Percentiles rank a stretch among this genome's conserved stretches.
Conservation (phyloP, 2,888 invertebrate species). For the Himalopsyche japonica region DNA sequence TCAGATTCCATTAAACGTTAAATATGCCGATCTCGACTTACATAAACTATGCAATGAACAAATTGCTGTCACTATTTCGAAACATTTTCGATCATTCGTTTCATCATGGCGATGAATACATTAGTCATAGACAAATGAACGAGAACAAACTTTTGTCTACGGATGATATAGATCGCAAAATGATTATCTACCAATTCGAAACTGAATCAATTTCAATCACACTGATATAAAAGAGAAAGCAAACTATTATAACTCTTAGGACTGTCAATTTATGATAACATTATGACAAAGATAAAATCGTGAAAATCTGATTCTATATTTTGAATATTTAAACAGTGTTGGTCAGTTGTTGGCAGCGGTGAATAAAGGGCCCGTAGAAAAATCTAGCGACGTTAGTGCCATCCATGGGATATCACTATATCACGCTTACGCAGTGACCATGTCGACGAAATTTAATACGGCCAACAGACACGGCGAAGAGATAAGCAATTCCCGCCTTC, state of each 20-base stretch:
- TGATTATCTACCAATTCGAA: background rate
- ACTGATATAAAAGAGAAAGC: background rate
- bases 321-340: too few relatives aligned
- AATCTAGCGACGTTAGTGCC: background rate
- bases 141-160: background rate
- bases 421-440: background rate
- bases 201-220: background rate
- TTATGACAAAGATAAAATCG: too few relatives aligned
- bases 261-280: too few relatives aligned
- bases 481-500: constrained; percentile 17
- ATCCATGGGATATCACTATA: background rate
- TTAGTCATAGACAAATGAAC: background rate
- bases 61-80: background rate
- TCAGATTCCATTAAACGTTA: background rate
- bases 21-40: background rate
- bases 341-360: too few relatives aligned
- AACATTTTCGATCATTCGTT: background rate
- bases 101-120: background rate
- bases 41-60: background rate
- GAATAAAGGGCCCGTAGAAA: background rate
- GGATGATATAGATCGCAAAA: background rate
- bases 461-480: background rate
- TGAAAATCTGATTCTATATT: too few relatives aligned
- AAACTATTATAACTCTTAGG: background rate
- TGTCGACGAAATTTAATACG: constrained; percentile 31